Evolutionary conservation across 1,140 invertebrate genomes (phyloP).

Genomic region (Bombus difficillimus): DNA sequence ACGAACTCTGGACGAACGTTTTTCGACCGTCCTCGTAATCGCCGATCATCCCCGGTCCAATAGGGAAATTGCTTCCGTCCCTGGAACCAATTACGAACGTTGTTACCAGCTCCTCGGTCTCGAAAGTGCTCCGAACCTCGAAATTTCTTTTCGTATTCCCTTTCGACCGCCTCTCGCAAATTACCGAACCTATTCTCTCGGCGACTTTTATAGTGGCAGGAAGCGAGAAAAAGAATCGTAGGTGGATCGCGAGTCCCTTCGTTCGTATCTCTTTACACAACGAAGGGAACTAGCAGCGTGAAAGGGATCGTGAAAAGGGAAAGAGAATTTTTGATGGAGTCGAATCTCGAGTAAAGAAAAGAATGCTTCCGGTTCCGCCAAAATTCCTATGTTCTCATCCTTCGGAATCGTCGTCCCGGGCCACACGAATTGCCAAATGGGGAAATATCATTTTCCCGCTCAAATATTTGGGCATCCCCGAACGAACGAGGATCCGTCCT

Average conservation of each 20-base stretch:
- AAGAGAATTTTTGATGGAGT: not conserved
- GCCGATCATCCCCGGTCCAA: conserved; percentile 52
- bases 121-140: conserved; percentile 25
- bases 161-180: not conserved
- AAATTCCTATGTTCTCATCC: conserved; percentile 13
- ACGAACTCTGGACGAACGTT: conserved; percentile 6
- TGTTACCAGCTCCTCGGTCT: conserved; percentile 18
- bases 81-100: conserved; percentile 34
- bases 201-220: conserved; percentile 1
- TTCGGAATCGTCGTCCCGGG: not conserved
- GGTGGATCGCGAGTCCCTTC: conserved; percentile 22
- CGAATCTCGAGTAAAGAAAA: not conserved
- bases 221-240: conserved; percentile 20
- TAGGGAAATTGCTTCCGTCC: conserved; percentile 61
- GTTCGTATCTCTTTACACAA: not conserved
- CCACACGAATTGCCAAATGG: conserved; percentile 43
- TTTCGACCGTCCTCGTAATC: conserved; percentile 34
- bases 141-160: conserved; percentile 10
- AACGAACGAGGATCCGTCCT: conserved; percentile 35
- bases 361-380: conserved; percentile 20
- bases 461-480: conserved; percentile 68
- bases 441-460: conserved; percentile 67
- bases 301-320: conserved; percentile 19
- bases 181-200: conserved; percentile 19
- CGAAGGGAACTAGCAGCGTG: not conserved